Base-by-base conservation (phyloP, 2,797 vertebrate species). In the Xyrichtys novacula region DNA sequence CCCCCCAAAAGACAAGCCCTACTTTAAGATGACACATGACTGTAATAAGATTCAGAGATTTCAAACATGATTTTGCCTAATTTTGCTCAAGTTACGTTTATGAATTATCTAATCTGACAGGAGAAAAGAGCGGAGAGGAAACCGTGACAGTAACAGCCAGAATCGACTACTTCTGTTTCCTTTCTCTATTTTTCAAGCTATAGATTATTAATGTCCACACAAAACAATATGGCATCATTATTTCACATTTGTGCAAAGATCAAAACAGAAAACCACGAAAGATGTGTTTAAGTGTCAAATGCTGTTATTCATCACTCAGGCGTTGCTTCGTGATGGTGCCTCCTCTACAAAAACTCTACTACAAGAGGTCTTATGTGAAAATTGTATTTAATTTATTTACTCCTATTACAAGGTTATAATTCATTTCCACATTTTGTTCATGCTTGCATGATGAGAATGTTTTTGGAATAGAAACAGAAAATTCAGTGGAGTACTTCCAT, bases 401-500 rank as follows among this genome's bases (percentile, higher is more conserved):
- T 47, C 6, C 22, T 36, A 16, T 65, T 65, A 54, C 32, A 65
- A 38, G 46, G 20, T 40, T 7, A 58, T 17, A 25, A 60, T 69
- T 28, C 9, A 0, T 57, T 47, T 38, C 50, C 25, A 52, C 32
- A 40, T 43, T 53, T 31, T 34, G 55, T 73, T 68, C 70, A 36
- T 46, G 26, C 20, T 25, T 59, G 40, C 64, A 68, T 60, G 23
- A 71, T 39, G 49, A 70, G 40, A 53, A 58, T 28, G 65, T 9
- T 55, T 58, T n/a, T 1, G 22, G 17, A 81, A 36, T 53, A 71
- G 58, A 32, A 78, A 69, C 48, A 48, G 52, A 66, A 76, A 26
- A 76, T 64, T 65, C 58, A 71, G 42, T 63, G 42, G 62, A 65
- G 69, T 85, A 74, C 86, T 80, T 85, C 62, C 74, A 56, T 72